phyloP scores from a whole-genome alignment of 1,140 invertebrate species.

The Drosophila funebris region DNA sequence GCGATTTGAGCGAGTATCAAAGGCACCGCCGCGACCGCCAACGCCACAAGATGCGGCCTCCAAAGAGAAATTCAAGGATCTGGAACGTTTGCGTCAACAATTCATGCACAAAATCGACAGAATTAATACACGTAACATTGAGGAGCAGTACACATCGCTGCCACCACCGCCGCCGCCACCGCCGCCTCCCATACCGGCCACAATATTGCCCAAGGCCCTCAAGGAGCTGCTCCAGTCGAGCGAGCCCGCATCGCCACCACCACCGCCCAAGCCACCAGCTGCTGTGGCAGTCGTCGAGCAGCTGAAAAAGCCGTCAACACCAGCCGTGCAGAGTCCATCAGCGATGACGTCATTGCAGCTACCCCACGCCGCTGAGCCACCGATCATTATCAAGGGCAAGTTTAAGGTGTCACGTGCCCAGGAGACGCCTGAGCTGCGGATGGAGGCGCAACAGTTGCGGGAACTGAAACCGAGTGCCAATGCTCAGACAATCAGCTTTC shows the following conservation, averaged over 20 bases:
- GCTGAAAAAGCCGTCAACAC: background rate
- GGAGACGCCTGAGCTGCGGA: conserved; percentile 85
- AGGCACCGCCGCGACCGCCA: conserved; percentile 71
- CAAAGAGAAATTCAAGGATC: conserved; percentile 75
- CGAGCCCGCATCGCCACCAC: background rate
- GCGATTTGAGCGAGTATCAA: conserved; percentile 53
- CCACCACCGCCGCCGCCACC: conserved; percentile 59
- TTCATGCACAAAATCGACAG: conserved; percentile 82
- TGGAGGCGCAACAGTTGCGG: conserved; percentile 82
- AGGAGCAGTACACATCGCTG: conserved; percentile 62
- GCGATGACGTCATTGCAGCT: conserved; percentile 20
- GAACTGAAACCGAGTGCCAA: conserved; percentile 83
- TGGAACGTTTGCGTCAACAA: conserved; percentile 74
- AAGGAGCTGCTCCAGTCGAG: conserved; percentile 70
- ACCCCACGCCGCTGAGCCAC: conserved; percentile 42
- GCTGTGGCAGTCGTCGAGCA: background rate
- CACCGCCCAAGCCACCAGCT: conserved; percentile 1
- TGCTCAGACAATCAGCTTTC: conserved; percentile 87
- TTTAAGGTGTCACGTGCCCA: conserved; percentile 81
- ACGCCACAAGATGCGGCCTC: conserved; percentile 66
- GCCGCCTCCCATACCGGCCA: conserved; percentile 76
- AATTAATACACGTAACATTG: conserved; percentile 74
- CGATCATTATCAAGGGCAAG: conserved; percentile 71
- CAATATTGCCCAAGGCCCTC: conserved; percentile 73
- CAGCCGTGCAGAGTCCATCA: background rate